Evolutionary conservation across 2,113 vertebrate species (phyloP).

Genomic region (crab-eating macaque (Macaca fascicularis)): DNA sequence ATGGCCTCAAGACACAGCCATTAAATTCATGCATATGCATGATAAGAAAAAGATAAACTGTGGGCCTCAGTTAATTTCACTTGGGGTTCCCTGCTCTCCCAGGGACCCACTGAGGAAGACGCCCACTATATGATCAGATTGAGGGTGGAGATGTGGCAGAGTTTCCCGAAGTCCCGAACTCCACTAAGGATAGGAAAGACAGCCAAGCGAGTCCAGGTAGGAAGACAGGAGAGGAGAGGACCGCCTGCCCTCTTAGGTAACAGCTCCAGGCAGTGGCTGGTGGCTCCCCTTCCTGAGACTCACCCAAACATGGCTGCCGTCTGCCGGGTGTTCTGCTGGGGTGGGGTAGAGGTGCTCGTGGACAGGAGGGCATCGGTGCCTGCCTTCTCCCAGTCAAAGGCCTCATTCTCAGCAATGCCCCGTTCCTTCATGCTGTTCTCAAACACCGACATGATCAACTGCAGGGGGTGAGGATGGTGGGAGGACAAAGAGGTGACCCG

Average conservation of each 20-base stretch:
- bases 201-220: neutral
- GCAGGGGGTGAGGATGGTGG: conserved; percentile 58
- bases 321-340: conserved; percentile 96
- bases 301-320: conserved; percentile 98
- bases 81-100: neutral
- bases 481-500: conserved; percentile 72
- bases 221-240: neutral
- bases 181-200: neutral
- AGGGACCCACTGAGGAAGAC: neutral
- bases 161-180: neutral
- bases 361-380: conserved; percentile 93
- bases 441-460: conserved; percentile 99
- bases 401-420: conserved; percentile 96
- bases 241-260: neutral
- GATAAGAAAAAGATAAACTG: neutral
- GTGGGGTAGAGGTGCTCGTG: conserved; percentile 93
- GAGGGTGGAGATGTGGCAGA: neutral
- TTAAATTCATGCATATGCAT: neutral
- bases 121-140: neutral
- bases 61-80: neutral
- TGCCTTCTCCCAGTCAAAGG: conserved; percentile 98
- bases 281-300: conserved; percentile 69
- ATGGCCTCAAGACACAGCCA: fast-evolving
- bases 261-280: neutral
- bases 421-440: conserved; percentile 99